Conservation (phyloP, 2,113 vertebrate genomes). For the Spea multiplicata region DNA sequence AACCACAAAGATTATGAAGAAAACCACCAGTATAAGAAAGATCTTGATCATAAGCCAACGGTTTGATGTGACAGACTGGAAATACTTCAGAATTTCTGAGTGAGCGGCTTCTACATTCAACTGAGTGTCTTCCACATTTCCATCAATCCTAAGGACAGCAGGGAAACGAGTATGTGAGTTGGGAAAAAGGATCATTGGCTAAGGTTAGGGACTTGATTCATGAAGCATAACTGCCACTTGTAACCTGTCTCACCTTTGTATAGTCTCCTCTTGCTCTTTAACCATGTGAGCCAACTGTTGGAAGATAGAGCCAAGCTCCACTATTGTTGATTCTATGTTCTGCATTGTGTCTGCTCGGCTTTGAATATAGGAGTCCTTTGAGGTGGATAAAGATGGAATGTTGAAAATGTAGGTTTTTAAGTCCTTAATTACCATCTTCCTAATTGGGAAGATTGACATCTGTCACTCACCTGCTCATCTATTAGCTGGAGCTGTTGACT, state of each 20-base stretch:
- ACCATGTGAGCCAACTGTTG: constrained; percentile 92
- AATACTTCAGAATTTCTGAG: constrained; percentile 89
- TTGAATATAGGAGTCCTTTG: constrained; percentile 87
- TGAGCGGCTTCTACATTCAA: constrained; percentile 87
- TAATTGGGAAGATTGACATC: too few relatives aligned
- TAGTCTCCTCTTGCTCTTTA: constrained; percentile 88
- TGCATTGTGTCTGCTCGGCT: constrained; percentile 90
- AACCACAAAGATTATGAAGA: constrained; percentile 92
- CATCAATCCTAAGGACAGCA: constrained; percentile 74
- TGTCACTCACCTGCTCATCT: constrained; percentile 78
- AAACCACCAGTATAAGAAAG: constrained; percentile 88
- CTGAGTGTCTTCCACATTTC: constrained; percentile 86
- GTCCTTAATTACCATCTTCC: too few relatives aligned
- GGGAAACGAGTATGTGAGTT: not conserved
- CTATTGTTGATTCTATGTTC: constrained; percentile 90
- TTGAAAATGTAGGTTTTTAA: too few relatives aligned
- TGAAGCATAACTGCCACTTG: not conserved
- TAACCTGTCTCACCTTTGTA: constrained; percentile 74
- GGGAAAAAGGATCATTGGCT: too few relatives aligned
- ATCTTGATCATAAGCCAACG: constrained; percentile 96
- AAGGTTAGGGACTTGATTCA: too few relatives aligned
- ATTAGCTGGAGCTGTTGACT: constrained; percentile 88
- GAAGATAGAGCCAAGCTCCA: constrained; percentile 89
- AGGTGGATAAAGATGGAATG: not conserved
- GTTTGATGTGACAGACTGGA: constrained; percentile 91